Evolutionary conservation across 2,797 vertebrate genomes (phyloP).

Genomic region (Catostomus latipinnis): DNA sequence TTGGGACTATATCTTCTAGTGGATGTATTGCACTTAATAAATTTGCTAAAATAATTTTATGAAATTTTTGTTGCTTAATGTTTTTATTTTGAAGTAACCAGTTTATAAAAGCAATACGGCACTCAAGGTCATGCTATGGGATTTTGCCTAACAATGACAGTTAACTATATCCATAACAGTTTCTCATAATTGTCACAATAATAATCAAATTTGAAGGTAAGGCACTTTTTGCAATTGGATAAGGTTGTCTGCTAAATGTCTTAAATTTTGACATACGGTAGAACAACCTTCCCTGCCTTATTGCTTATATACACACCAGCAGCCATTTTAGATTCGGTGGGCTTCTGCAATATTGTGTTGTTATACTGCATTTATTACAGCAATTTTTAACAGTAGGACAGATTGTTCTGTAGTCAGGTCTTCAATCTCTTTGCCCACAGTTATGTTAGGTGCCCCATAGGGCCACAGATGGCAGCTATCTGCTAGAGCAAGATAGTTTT

Average conservation of each 20-base stretch:
- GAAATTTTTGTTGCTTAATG: neutral
- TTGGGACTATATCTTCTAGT: too few species aligned
- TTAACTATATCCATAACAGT: too few species aligned
- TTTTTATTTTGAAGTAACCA: neutral
- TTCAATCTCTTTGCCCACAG: constrained; percentile 15
- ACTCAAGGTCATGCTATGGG: neutral
- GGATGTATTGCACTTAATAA: neutral
- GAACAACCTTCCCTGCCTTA: too few species aligned
- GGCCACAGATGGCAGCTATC: constrained; percentile 46
- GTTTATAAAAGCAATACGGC: neutral
- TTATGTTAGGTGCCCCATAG: constrained; percentile 30
- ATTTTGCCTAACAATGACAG: too few species aligned
- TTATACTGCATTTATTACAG: constrained; percentile 9
- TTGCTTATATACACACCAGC: neutral
- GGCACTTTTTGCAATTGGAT: too few species aligned
- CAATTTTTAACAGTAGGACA: constrained; percentile 20
- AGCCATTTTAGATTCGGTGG: constrained; percentile 27
- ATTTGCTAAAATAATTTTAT: neutral
- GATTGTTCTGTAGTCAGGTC: constrained; percentile 46
- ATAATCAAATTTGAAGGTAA: too few species aligned
- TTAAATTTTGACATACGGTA: too few species aligned
- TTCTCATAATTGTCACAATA: too few species aligned
- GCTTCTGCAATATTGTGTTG: constrained; percentile 18
- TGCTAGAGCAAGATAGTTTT: constrained; percentile 25
- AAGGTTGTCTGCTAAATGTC: too few species aligned